Conservation (phyloP, 2,113 vertebrate species). For the Otus sunia region DNA sequence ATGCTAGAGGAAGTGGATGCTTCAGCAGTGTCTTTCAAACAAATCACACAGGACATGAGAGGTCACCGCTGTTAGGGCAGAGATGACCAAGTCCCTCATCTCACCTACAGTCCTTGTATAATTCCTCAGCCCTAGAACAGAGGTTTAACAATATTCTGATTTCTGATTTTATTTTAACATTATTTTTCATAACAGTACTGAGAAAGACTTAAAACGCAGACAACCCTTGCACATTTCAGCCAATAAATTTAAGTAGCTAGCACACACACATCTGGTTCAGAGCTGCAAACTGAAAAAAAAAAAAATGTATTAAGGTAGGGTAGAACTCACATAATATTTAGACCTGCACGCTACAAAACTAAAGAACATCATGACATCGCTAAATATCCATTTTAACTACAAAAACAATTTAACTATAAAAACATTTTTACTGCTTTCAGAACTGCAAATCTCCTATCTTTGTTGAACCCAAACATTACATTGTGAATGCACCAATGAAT, state of each 20-base stretch:
- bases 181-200: neutral
- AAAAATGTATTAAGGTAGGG: neutral
- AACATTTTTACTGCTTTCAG: neutral
- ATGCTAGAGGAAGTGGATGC: neutral
- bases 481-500: neutral
- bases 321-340: neutral
- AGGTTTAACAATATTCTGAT: neutral
- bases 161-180: neutral
- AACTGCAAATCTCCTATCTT: neutral
- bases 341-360: neutral
- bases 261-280: neutral
- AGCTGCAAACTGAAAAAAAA: neutral
- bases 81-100: neutral
- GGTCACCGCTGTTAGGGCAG: neutral
- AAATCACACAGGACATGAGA: neutral
- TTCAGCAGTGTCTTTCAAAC: neutral
- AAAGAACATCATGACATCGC: neutral
- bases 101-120: neutral
- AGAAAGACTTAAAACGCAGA: neutral
- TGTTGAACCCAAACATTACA: neutral
- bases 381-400: neutral
- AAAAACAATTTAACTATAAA: neutral
- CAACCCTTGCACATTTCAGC: neutral
- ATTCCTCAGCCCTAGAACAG: neutral
- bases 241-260: neutral